phyloP scores from a whole-genome alignment of 2,888 invertebrate species.

The Pammene aurita region DNA sequence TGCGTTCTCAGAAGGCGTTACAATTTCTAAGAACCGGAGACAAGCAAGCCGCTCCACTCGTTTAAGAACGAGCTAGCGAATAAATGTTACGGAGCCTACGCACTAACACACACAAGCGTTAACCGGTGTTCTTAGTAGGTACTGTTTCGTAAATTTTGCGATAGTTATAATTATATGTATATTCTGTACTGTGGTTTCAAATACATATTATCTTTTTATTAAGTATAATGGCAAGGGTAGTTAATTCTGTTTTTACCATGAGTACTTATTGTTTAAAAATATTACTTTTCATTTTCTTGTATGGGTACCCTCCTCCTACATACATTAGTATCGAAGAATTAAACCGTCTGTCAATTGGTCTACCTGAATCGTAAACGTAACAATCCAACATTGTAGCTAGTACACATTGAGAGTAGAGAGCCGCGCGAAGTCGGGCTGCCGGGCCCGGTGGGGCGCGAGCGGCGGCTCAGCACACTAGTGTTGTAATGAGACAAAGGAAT shows the following conservation, averaged over 20 bases:
- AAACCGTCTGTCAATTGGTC: slow-evolving; percentile 20
- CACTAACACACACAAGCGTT: slow-evolving; percentile 60
- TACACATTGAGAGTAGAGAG: slow-evolving; percentile 29
- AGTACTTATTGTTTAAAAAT: too few species aligned
- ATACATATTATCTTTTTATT: too few species aligned
- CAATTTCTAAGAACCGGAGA: slow-evolving; percentile 81
- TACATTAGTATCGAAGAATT: too few species aligned
- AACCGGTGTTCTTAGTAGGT: slow-evolving; percentile 46
- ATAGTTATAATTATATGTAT: slow-evolving; percentile 5
- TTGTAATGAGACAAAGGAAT: slow-evolving; percentile 82
- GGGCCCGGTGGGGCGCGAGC: slow-evolving; percentile 47
- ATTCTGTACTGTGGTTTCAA: slow-evolving; percentile 34
- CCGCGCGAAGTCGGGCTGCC: slow-evolving; percentile 27
- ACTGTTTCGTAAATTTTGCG: slow-evolving; percentile 33
- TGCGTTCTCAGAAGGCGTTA: slow-evolving; percentile 82
- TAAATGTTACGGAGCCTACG: slow-evolving; percentile 65
- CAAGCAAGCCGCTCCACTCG: slow-evolving; percentile 74
- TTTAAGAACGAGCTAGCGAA: slow-evolving; percentile 72
- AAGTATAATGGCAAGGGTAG: too few species aligned
- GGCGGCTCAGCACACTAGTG: slow-evolving; percentile 53
- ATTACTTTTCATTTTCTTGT: too few species aligned
- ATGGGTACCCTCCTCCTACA: too few species aligned
- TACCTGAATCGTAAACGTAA: not conserved
- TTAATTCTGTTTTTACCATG: too few species aligned
- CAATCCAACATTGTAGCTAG: slow-evolving; percentile 13